Base-by-base conservation (phyloP, 1,140 invertebrate genomes). In the Meloidogyne floridensis region DNA sequence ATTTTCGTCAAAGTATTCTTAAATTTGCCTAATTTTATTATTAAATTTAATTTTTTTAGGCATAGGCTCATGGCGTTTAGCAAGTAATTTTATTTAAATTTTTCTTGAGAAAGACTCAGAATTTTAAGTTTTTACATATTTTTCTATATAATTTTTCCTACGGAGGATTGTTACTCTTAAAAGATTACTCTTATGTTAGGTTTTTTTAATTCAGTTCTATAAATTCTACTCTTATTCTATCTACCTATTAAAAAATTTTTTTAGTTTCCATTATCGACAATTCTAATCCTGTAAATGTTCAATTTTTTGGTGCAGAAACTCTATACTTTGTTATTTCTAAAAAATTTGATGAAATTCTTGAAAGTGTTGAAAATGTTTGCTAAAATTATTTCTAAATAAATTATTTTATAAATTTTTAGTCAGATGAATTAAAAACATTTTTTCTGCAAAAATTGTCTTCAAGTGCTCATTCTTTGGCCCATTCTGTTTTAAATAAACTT, bases 401-500 rank as follows among this genome's bases (percentile, higher is more conserved):
- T 32, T 32, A 47, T 47, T 47, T 8, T 8, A 0, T 8, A 47
- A 47, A 47, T 5, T 15, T 73, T 80, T 75, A 80, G 80, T 32
- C 59, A 47, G 72, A 70, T 47, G 32, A 15, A 32, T 43, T 80
- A 11, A 80, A 80, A 71, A 4, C 72, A 20, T 80, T 80, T 69
- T 80, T 73, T 65, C 47, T 81, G 5, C 80, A 80, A 32, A 11
- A 32, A 20, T 47, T 80, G 51, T 70, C 80, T 3, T 20, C 43
- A n/a, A 51, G 77, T 13, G 77, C 56, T 15, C 65, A 72, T 76
- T 74, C 80, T 8, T 51, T 74, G 32, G 18, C 80, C 51, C 80
- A 80, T 80, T 80, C 80, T 20, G 80, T 80, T 5, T 15, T 80
- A 7, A 80, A 80, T 42, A 80, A 80, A 80, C 76, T 80, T 3